phyloP scores from a whole-genome alignment of 2,113 vertebrate species.

The Riparia riparia region DNA sequence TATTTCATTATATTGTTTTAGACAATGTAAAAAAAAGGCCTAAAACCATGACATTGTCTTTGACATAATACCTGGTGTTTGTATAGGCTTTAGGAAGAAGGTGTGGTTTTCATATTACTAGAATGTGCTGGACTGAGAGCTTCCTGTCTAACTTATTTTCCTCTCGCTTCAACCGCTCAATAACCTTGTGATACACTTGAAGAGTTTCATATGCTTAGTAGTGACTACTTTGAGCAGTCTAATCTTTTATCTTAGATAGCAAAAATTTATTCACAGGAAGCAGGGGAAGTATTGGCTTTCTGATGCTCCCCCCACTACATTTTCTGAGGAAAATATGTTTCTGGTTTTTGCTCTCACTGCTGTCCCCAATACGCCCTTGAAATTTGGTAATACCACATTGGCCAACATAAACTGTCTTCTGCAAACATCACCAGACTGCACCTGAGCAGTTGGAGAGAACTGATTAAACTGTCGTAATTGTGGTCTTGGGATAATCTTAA shows the following conservation, averaged over 20 bases:
- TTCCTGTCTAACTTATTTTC: not conserved
- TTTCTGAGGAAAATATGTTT: not conserved
- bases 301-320: accelerated
- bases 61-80: not conserved
- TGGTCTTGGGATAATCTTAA: not conserved
- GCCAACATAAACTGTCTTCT: not conserved
- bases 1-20: not conserved
- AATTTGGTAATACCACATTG: not conserved
- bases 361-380: not conserved
- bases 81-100: not conserved
- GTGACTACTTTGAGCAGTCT: not conserved
- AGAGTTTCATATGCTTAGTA: not conserved
- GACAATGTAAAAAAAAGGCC: not conserved
- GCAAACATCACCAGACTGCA: not conserved
- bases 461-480: not conserved
- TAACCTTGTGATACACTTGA: not conserved
- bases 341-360: not conserved
- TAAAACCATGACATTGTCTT: not conserved
- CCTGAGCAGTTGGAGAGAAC: not conserved
- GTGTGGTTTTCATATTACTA: not conserved
- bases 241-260: not conserved
- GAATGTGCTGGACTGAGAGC: not conserved
- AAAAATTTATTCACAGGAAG: not conserved
- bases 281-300: not conserved
- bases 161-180: not conserved